Conservation (phyloP, 2,113 vertebrate species). For the Hypocryptadius cinnamomeus region DNA sequence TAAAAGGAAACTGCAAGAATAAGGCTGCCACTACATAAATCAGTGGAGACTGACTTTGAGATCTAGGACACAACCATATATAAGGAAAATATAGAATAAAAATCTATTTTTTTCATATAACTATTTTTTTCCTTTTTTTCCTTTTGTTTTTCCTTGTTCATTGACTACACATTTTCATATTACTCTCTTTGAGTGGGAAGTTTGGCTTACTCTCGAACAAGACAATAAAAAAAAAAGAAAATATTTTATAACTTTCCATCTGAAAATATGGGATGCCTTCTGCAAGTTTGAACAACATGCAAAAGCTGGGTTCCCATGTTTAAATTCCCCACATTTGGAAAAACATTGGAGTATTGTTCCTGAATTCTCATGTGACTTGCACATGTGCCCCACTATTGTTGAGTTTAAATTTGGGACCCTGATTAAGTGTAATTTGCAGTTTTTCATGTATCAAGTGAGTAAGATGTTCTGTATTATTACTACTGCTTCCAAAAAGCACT, state of each 20-base stretch:
- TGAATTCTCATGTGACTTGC: background rate
- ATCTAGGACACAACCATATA: background rate
- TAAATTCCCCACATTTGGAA: background rate
- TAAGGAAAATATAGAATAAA: background rate
- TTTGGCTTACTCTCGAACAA: background rate
- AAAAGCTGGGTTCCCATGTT: background rate
- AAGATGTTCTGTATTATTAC: background rate
- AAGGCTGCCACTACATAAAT: background rate
- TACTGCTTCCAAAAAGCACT: background rate
- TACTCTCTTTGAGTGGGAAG: background rate
- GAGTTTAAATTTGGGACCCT: background rate
- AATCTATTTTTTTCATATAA: background rate
- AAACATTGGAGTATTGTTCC: background rate
- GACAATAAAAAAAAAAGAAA: background rate
- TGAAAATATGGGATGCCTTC: background rate
- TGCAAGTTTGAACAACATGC: background rate
- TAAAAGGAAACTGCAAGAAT: background rate
- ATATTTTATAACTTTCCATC: background rate
- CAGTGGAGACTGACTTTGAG: background rate
- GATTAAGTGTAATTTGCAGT: background rate
- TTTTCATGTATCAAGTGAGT: background rate
- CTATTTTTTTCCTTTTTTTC: background rate
- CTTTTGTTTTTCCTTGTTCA: background rate
- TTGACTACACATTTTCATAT: background rate
- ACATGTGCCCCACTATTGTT: background rate